Conservation (phyloP, 1,140 invertebrate species). For the Lanistes nyassanus region DNA sequence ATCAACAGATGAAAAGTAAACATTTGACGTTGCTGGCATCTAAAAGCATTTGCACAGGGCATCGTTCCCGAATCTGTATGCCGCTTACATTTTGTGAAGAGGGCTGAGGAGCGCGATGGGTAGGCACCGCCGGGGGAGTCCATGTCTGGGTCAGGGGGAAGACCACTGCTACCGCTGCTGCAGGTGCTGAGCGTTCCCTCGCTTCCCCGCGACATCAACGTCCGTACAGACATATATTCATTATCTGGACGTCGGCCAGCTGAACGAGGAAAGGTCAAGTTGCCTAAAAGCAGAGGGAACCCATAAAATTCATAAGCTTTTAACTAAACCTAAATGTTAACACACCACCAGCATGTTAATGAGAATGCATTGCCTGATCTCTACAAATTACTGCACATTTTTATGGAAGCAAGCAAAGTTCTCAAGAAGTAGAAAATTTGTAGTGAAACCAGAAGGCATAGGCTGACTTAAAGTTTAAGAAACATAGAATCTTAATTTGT, state of each 20-base stretch:
- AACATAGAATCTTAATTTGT: too few species aligned
- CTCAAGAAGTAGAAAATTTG: too few species aligned
- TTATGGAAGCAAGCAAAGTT: background rate
- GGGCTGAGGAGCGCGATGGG: constrained; percentile 36
- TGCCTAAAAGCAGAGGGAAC: constrained; percentile 27
- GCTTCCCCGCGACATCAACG: constrained; percentile 53
- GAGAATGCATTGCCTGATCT: too few species aligned
- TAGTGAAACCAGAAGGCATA: too few species aligned
- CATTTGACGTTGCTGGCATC: background rate
- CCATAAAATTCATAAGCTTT: background rate
- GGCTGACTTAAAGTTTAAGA: too few species aligned
- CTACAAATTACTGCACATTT: background rate
- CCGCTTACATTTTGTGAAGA: constrained; percentile 60
- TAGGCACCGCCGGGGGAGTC: constrained; percentile 59
- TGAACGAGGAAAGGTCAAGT: constrained; percentile 54
- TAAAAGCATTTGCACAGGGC: background rate
- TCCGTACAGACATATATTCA: constrained; percentile 39
- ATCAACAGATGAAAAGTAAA: background rate
- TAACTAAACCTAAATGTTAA: background rate
- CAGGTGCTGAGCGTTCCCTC: constrained; percentile 52
- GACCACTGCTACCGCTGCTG: constrained; percentile 59
- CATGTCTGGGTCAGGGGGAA: constrained; percentile 55
- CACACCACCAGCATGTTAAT: background rate
- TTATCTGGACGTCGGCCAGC: constrained; percentile 44
- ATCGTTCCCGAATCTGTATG: background rate